These are phyloP conservation scores for Meteorus colon DNA, from an alignment of 2,888 invertebrate genomes.

Conservation along the genomic window DNA sequence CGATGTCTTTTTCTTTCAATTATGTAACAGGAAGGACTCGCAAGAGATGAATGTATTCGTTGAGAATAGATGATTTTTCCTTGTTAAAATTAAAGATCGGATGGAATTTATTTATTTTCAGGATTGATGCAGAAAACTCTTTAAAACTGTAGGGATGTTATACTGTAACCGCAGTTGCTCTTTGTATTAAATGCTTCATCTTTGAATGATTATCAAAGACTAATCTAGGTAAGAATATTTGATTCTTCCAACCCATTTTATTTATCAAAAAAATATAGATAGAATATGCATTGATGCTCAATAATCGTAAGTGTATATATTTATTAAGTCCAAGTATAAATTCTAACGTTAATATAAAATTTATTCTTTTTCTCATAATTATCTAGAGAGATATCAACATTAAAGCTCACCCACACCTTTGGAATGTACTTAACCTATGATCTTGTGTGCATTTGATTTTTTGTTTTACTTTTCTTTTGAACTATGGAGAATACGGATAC, in stretches of 20 bases:
- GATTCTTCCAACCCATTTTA: not conserved
- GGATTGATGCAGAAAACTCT: too few relatives aligned
- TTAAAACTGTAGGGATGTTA: too few relatives aligned
- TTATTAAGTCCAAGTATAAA: not conserved
- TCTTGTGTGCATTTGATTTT: not conserved
- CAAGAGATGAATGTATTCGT: too few relatives aligned
- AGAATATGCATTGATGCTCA: not conserved
- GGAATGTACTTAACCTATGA: not conserved
- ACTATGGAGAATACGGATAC: not conserved
- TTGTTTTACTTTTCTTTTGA: not conserved
- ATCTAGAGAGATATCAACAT: conserved; percentile 12
- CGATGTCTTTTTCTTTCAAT: too few relatives aligned
- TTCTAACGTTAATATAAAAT: not conserved
- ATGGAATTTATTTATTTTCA: too few relatives aligned
- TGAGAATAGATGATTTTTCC: too few relatives aligned
- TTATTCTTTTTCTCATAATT: not conserved
- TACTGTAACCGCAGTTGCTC: too few relatives aligned
- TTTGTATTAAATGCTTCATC: too few relatives aligned
- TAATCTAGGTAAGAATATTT: not conserved
- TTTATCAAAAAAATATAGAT: conserved; percentile 1
- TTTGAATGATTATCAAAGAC: too few relatives aligned
- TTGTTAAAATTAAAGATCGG: too few relatives aligned
- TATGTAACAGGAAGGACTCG: too few relatives aligned
- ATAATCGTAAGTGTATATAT: too few relatives aligned
- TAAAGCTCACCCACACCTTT: conserved; percentile 16